A percentile compares a stretch with the other conserved stretches of the same genome.
Conservation (phyloP, 92 coral and sea anemone genomes). For the Chrysogorgia sp. region DNA sequence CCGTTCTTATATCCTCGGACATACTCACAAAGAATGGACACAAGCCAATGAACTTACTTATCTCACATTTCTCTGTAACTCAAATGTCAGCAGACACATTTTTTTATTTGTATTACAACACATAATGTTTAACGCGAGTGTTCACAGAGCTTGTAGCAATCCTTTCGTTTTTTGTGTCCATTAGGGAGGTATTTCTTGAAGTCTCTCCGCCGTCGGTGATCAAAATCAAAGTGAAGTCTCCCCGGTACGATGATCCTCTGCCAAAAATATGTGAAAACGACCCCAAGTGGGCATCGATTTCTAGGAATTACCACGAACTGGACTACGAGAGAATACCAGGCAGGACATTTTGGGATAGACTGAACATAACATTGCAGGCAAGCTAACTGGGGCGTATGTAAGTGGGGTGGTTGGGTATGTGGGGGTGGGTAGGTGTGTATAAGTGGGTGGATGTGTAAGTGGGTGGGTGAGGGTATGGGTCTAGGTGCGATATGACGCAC, state of each 20-base stretch:
- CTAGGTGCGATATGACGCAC: no score
- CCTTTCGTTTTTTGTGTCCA: background rate
- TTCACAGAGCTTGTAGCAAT: no score
- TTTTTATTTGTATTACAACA: background rate
- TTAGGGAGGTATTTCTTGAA: constrained; percentile 34
- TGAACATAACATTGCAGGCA: constrained; percentile 31
- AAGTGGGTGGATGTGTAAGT: background rate
- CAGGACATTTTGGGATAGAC: constrained; percentile 37
- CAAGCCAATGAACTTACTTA: no score
- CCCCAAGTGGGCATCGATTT: constrained; percentile 27
- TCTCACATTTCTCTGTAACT: no score
- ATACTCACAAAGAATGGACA: no score
- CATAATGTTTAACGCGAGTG: background rate
- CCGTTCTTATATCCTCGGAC: no score
- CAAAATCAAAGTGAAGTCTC: constrained; percentile 35
- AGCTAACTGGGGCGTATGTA: constrained; percentile 25
- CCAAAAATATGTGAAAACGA: constrained; percentile 37
- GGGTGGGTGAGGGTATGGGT: background rate
- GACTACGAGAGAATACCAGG: constrained; percentile 34
- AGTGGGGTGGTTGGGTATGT: background rate
- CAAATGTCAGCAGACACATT: no score
- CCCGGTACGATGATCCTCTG: constrained; percentile 14
- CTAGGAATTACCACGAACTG: constrained; percentile 28
- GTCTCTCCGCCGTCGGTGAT: constrained; percentile 33
- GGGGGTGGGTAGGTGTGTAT: background rate